Evolutionary conservation across 2,113 vertebrate genomes (phyloP).

Genomic region (Nothocercus julius): DNA sequence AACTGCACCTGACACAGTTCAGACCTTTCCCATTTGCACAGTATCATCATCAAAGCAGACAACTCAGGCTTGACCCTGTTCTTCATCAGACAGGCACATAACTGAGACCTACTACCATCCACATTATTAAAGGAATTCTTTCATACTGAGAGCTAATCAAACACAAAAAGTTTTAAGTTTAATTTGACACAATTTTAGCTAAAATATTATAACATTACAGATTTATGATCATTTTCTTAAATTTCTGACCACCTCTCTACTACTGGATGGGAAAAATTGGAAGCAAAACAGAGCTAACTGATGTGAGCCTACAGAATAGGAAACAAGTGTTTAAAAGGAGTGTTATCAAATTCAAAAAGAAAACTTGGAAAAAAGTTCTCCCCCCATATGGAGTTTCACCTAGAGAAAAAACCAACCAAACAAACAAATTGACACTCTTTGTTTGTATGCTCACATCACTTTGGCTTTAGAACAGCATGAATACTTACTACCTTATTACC

Average conservation of each 20-base stretch:
- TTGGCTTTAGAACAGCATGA: not conserved
- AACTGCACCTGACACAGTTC: not conserved
- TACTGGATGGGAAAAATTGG: not conserved
- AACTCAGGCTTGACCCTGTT: no score
- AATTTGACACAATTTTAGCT: not conserved
- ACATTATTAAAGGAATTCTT: not conserved
- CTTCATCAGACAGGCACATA: not conserved
- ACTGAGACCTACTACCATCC: not conserved
- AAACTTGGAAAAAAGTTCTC: not conserved
- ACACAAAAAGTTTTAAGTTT: not conserved
- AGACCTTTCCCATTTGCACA: not conserved
- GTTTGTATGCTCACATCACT: not conserved
- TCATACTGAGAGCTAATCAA: not conserved
- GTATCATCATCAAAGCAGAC: no score
- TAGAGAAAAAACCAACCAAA: not conserved
- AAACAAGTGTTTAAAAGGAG: not conserved
- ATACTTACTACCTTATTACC: not conserved
- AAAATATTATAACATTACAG: not conserved
- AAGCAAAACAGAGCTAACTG: not conserved
- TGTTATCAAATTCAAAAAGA: not conserved
- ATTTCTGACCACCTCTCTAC: not conserved
- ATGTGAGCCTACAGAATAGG: not conserved
- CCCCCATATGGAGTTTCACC: not conserved
- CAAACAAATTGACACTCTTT: not conserved
- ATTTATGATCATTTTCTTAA: not conserved